Base-by-base conservation (phyloP, 2,113 vertebrate genomes). In the Mastomys coucha region DNA sequence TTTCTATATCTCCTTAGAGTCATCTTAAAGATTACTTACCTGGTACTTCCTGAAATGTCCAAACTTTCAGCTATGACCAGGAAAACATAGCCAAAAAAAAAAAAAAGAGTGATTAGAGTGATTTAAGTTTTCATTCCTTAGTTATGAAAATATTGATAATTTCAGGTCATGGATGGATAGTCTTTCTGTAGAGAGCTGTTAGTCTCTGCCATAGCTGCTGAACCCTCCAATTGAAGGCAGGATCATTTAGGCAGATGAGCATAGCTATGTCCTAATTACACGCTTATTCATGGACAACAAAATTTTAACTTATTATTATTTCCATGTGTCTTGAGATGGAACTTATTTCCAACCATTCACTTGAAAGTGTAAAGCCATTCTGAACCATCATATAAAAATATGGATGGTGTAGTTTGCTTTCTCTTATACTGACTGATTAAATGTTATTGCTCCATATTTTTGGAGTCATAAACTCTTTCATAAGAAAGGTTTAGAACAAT, bases 401-500 rank as follows among this genome's bases (percentile, higher is more conserved):
- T 67, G 22, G 13, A 72, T 36, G 76, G 31, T 87, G 7, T 63
- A 45, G 36, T 78, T 95, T 94, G 39, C 49, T 88, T 92, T 94
- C 60, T 86, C 0, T 17, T 86, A 1, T 84, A 51, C 24, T 73
- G 63, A 77, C 0, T 89, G 67, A 45, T 72, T 67, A 90, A 80
- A 95, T 13, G 16, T 89, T 88, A 84, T 75, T 70, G 60, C 87
- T 93, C 20, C 63, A 88, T 89, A 36, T 36, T 92, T 96, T 93
- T 94, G 53, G 80, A 91, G 60, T 67, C 72, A 90, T 80, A 87
- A 45, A 49, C 49, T 53, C 31, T 78, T 53, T 49, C 56, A 39
- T 88, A 69, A 31, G 63, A 93, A 82, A 58, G 39, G 89, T 78
- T 94, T 86, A 96, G 84, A 96, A 82, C 81, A 93, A 93, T 81